These are phyloP conservation scores for Pollenia amentaria DNA, from an alignment of 2,888 invertebrate species.

Conservation along the genomic window DNA sequence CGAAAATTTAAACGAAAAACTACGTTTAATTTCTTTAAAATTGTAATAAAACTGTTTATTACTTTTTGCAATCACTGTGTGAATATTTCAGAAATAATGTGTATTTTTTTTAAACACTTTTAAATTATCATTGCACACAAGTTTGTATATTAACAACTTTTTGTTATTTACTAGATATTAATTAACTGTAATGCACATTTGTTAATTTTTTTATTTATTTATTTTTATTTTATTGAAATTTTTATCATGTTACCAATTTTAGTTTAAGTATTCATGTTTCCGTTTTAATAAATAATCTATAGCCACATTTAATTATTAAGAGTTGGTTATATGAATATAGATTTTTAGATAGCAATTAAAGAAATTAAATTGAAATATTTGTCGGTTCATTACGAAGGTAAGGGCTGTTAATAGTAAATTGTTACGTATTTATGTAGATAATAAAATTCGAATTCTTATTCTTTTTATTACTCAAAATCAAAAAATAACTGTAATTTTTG, in stretches of 20 bases:
- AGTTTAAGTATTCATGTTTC: constrained; percentile 28
- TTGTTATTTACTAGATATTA: neutral
- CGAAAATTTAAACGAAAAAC: neutral
- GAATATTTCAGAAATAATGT: constrained; percentile 9
- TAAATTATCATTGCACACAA: neutral
- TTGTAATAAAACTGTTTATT: neutral
- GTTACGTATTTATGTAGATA: too few species aligned
- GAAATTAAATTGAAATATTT: neutral
- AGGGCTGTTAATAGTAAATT: too few species aligned
- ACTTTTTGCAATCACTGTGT: neutral
- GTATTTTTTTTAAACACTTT: neutral
- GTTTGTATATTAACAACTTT: neutral
- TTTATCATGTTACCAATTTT: constrained; percentile 45
- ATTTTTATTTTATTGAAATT: constrained; percentile 45
- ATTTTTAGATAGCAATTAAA: neutral
- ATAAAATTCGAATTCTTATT: too few species aligned
- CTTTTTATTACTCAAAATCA: too few species aligned
- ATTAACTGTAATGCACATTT: neutral
- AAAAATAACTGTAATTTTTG: too few species aligned
- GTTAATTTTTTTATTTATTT: neutral
- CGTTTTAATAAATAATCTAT: constrained; percentile 22
- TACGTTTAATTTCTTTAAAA: neutral
- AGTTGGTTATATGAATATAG: neutral
- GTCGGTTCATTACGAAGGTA: too few species aligned
- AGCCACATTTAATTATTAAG: neutral